Conservation (phyloP, 2,797 vertebrate genomes). For the Falco berigora region DNA sequence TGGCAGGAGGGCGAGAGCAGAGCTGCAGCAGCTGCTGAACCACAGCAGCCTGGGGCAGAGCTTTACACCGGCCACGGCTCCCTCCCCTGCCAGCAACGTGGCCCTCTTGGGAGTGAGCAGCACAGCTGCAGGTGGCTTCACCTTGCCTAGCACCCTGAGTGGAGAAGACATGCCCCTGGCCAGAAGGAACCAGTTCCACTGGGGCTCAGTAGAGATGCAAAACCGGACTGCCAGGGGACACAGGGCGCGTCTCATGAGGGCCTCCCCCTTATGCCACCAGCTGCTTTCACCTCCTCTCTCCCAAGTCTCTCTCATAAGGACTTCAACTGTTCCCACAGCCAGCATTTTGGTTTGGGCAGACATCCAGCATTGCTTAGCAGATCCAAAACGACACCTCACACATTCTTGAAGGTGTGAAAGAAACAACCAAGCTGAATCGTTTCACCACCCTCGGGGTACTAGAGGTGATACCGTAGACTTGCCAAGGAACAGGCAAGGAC, state of each 20-base stretch:
- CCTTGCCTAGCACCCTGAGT: neutral
- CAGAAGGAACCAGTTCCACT: neutral
- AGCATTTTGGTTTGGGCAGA: conserved; percentile 25
- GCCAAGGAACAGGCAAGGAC: conserved; percentile 33
- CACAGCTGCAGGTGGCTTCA: neutral
- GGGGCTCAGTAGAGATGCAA: neutral
- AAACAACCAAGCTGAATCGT: conserved; percentile 44
- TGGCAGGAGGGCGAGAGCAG: neutral
- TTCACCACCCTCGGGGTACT: neutral
- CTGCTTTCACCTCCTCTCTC: neutral
- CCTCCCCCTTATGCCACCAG: neutral
- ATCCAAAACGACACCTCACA: conserved; percentile 35
- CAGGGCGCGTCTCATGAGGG: neutral
- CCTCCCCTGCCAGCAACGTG: neutral
- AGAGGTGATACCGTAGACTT: neutral
- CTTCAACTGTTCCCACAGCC: conserved; percentile 16
- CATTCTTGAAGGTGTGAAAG: conserved; percentile 53
- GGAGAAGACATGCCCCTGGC: neutral
- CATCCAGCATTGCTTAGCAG: conserved; percentile 43
- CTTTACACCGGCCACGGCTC: neutral
- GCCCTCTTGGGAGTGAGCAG: neutral
- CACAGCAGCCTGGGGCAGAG: neutral
- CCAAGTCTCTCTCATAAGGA: neutral
- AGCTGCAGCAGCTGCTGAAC: neutral
- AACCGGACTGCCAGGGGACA: neutral